phyloP scores from a whole-genome alignment of 1,140 invertebrate genomes.

The Macrostomum lignano region DNA sequence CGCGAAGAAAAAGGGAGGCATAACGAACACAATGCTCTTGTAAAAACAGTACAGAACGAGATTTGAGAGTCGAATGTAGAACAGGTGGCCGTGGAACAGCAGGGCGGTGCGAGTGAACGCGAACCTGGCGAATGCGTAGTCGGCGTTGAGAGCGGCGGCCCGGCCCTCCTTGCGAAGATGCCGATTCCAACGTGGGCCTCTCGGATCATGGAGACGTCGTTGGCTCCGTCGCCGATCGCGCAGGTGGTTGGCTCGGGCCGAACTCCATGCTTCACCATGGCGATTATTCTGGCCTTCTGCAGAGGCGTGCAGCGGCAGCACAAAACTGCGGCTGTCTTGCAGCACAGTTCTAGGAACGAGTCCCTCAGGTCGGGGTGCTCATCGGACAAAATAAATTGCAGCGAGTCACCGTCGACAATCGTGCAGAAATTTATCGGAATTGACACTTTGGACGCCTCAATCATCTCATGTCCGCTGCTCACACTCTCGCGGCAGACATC shows the following conservation, averaged over 20 bases:
- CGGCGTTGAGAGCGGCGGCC: slow-evolving; percentile 82
- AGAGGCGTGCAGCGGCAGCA: slow-evolving; percentile 24
- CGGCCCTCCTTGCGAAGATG: slow-evolving; percentile 67
- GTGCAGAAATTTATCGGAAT: no score
- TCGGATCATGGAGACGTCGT: slow-evolving; percentile 81
- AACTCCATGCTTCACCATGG: slow-evolving; percentile 3
- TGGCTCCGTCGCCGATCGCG: slow-evolving; percentile 50
- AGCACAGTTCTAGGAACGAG: no score
- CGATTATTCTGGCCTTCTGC: slow-evolving; percentile 17
- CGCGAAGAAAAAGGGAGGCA: slow-evolving; percentile 21
- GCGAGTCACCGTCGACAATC: no score
- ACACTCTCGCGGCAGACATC: no score
- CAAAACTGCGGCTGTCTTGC: slow-evolving; percentile 22
- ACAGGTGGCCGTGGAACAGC: slow-evolving; percentile 78
- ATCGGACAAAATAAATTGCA: no score
- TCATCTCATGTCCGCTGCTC: no score
- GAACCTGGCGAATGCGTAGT: slow-evolving; percentile 71
- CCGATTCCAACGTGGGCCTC: slow-evolving; percentile 68
- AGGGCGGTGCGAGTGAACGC: slow-evolving; percentile 53
- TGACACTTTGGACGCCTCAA: no score
- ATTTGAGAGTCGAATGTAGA: slow-evolving; percentile 58
- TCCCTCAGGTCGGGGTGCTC: no score
- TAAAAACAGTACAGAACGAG: slow-evolving; percentile 71
- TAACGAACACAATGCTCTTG: slow-evolving; percentile 8
- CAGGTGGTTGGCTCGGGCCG: slow-evolving; percentile 5